A percentile compares a stretch with the other conserved stretches of the same genome.
Evolutionary conservation across 2,888 invertebrate genomes (phyloP).

Genomic region (Melinopterus prodromus): DNA sequence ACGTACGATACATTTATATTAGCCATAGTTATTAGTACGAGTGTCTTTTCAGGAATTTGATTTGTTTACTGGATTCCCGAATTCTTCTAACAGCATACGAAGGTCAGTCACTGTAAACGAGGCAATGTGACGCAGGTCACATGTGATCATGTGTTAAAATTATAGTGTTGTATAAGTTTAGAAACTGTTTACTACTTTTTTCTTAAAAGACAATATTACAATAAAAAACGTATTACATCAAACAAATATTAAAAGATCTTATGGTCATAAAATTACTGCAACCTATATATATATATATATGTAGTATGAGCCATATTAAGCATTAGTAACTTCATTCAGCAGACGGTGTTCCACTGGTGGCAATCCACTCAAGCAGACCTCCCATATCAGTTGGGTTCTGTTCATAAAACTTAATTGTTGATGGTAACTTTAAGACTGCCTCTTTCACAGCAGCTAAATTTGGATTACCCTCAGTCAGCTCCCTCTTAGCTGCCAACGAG

Average conservation of each 20-base stretch:
- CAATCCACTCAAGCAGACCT: background rate
- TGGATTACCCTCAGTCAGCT: slow-evolving; percentile 5
- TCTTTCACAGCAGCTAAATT: background rate
- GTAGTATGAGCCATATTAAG: background rate
- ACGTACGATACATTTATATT: slow-evolving; percentile 52
- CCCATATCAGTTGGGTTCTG: slow-evolving; percentile 5
- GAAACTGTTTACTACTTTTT: no score
- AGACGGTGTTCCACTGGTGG: background rate
- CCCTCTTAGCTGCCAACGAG: slow-evolving; percentile 4
- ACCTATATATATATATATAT: no score
- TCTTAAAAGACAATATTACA: no score
- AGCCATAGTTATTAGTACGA: slow-evolving; percentile 23
- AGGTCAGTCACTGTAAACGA: no score
- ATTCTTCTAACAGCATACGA: no score
- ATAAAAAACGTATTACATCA: no score
- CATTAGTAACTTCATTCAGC: background rate
- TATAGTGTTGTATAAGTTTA: no score
- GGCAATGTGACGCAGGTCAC: no score
- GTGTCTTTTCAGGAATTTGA: no score
- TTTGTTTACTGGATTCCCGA: no score
- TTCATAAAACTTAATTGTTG: slow-evolving; percentile 5
- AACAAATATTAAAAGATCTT: no score
- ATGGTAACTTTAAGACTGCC: background rate
- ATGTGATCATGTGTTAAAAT: no score
- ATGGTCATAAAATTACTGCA: background rate